These are phyloP conservation scores for Hyphantria cunea DNA, from an alignment of 1,140 invertebrate species.

Conservation along the genomic window DNA sequence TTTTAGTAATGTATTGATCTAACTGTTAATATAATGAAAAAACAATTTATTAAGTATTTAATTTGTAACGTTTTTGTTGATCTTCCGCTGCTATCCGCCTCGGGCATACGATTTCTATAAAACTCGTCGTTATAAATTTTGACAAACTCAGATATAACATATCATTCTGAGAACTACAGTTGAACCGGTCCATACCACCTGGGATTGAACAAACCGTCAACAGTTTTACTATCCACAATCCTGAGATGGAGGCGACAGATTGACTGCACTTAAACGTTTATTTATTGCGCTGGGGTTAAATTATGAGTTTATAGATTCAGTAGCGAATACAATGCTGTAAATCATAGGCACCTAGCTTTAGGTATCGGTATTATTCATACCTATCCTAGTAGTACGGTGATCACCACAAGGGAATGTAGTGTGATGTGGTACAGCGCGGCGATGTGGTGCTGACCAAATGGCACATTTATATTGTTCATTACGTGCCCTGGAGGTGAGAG, in stretches of 20 bases:
- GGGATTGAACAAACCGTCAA: conserved; percentile 24
- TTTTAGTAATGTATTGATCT: conserved; percentile 27
- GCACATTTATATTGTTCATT: conserved; percentile 79
- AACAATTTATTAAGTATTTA: conserved; percentile 28
- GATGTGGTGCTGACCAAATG: conserved; percentile 47
- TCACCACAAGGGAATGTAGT: background rate
- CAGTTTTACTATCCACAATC: conserved; percentile 28
- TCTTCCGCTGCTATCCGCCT: no score
- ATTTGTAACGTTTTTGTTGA: conserved; percentile 39
- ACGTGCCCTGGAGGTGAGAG: conserved; percentile 72
- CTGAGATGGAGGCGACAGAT: conserved; percentile 26
- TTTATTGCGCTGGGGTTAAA: conserved; percentile 29
- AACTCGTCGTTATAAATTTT: background rate
- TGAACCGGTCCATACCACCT: conserved; percentile 11
- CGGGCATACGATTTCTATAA: background rate
- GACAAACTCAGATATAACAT: conserved; percentile 3
- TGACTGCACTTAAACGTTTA: conserved; percentile 28
- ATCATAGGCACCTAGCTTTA: no score
- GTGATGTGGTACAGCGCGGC: conserved; percentile 22
- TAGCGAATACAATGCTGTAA: conserved; percentile 27
- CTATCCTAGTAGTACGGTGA: background rate
- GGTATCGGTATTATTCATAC: no score
- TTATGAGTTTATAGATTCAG: conserved; percentile 32
- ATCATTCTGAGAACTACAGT: conserved; percentile 5
- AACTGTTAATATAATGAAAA: no score